A percentile compares a stretch with the other conserved stretches of the same genome.
Evolutionary conservation across 2,797 vertebrate species (phyloP).

Genomic region (Sitta carolinensis): DNA sequence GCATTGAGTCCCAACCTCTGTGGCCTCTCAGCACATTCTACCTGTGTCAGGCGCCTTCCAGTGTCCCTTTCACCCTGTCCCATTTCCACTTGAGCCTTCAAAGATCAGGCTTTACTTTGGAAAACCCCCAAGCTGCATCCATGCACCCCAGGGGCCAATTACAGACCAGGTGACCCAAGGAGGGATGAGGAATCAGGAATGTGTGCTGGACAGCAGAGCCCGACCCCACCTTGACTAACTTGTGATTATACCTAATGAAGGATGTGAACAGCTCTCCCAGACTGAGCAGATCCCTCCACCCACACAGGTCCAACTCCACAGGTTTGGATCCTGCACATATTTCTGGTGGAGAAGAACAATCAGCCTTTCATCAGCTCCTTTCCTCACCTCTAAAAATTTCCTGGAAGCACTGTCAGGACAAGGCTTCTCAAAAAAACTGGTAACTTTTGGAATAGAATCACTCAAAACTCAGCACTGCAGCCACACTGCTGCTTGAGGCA

Average conservation of each 20-base stretch:
- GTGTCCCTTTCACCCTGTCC: not conserved
- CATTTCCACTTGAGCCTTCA: not conserved
- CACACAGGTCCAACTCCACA: not conserved
- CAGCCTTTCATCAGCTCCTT: not conserved
- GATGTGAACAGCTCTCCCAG: not conserved
- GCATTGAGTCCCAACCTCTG: not conserved
- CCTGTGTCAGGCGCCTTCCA: accelerated
- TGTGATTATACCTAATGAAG: not conserved
- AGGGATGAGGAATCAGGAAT: not conserved
- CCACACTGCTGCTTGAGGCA: not conserved
- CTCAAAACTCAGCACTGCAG: not conserved
- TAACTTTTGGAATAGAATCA: not conserved
- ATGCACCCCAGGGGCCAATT: not conserved
- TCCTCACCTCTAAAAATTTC: not conserved
- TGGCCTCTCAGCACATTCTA: not conserved
- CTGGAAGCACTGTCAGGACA: not conserved
- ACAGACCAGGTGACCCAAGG: not conserved
- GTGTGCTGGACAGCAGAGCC: not conserved
- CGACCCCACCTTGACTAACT: not conserved
- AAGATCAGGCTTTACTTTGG: not conserved
- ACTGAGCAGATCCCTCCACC: not conserved
- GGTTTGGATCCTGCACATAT: not conserved
- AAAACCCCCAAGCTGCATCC: not conserved
- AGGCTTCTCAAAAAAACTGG: not conserved
- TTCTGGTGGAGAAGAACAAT: not conserved